These are phyloP conservation scores for Drosophila repleta DNA, from an alignment of 1,140 invertebrate species.

Conservation along the genomic window DNA sequence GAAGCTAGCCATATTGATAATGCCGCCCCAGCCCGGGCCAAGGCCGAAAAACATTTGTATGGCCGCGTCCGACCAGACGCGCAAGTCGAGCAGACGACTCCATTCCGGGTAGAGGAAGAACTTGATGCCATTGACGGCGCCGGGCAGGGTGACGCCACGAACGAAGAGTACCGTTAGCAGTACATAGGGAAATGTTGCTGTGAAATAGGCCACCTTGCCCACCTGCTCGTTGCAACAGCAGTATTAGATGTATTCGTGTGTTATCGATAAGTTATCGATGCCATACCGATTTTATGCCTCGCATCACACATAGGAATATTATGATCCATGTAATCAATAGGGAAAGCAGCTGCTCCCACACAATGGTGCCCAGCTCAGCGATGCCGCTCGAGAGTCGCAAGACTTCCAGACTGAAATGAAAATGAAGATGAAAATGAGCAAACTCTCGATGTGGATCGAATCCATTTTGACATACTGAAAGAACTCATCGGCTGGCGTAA, in stretches of 20 bases:
- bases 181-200: constrained; percentile 93
- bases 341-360: constrained; percentile 89
- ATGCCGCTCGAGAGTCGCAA: constrained; percentile 88
- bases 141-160: constrained; percentile 90
- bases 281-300: constrained; percentile 90
- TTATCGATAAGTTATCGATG: not conserved
- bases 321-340: constrained; percentile 90
- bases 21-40: constrained; percentile 95
- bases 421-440: not conserved
- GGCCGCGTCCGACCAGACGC: constrained; percentile 96
- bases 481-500: constrained; percentile 92
- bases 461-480: constrained; percentile 89
- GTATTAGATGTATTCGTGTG: not conserved
- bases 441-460: not conserved
- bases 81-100: constrained; percentile 88
- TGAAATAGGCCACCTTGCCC: constrained; percentile 92
- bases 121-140: constrained; percentile 89
- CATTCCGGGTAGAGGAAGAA: constrained; percentile 94
- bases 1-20: constrained; percentile 95
- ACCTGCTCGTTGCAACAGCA: constrained; percentile 41
- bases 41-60: constrained; percentile 96
- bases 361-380: constrained; percentile 88
- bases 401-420: constrained; percentile 86
- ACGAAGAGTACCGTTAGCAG: constrained; percentile 90
- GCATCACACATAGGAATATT: constrained; percentile 91